phyloP scores from a whole-genome alignment of 2,113 vertebrate species.

The Indicator indicator region DNA sequence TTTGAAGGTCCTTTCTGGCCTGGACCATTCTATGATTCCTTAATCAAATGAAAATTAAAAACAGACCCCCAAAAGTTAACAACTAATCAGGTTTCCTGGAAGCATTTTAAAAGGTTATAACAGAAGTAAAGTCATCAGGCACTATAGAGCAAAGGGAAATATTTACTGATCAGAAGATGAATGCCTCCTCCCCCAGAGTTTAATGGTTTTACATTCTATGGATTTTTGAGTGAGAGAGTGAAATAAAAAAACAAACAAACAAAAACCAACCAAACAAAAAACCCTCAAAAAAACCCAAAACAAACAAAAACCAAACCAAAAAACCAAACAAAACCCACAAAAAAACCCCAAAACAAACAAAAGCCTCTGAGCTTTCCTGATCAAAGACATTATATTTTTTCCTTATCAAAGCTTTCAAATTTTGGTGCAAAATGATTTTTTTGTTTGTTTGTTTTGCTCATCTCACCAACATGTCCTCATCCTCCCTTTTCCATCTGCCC shows the following conservation, averaged over 20 bases:
- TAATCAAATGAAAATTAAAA: constrained; percentile 10
- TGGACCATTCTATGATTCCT: neutral
- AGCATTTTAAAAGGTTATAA: constrained; percentile 36
- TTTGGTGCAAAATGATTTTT: neutral
- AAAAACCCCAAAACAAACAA: too few species aligned
- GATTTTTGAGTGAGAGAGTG: neutral
- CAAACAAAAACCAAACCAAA: too few species aligned
- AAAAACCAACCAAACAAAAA: neutral
- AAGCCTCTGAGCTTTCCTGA: neutral
- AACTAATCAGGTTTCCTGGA: constrained; percentile 10
- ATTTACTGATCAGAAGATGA: constrained; percentile 21
- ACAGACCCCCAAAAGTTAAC: neutral
- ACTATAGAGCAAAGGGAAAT: neutral
- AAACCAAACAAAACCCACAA: neutral
- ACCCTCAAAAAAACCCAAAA: too few species aligned
- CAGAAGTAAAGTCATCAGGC: constrained; percentile 3
- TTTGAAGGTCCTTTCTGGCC: too few species aligned
- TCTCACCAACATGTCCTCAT: neutral
- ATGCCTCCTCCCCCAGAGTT: neutral
- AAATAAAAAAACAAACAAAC: neutral
- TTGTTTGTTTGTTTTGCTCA: neutral
- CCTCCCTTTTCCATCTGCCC: neutral
- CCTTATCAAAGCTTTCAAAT: neutral
- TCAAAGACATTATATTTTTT: neutral
- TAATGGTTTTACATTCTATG: neutral